Conservation (phyloP, 2,797 vertebrate genomes). For the Xerus rutilus region DNA sequence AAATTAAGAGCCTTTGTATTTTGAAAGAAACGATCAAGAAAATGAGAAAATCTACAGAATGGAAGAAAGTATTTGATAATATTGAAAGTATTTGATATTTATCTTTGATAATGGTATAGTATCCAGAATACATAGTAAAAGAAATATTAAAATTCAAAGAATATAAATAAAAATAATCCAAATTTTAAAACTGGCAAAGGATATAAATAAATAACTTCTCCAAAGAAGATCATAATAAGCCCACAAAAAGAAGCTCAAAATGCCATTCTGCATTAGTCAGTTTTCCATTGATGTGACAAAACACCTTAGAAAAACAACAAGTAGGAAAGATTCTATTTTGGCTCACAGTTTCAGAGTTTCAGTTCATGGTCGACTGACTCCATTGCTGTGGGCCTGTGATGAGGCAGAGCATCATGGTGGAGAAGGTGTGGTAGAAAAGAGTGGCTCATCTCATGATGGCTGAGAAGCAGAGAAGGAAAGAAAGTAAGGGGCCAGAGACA, state of each 20-base stretch:
- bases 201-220: neutral
- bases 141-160: neutral
- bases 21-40: neutral
- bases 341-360: neutral
- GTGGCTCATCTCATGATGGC: neutral
- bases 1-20: neutral
- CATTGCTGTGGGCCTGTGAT: neutral
- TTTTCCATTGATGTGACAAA: neutral
- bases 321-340: neutral
- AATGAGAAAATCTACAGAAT: neutral
- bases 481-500: neutral
- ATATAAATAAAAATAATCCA: neutral
- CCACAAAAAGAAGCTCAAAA: neutral
- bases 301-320: neutral
- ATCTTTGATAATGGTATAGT: neutral
- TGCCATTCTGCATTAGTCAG: neutral
- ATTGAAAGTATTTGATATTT: too few relatives aligned
- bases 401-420: neutral
- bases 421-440: neutral
- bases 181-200: neutral
- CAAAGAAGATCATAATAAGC: neutral
- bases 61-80: conserved; percentile 4
- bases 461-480: neutral
- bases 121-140: neutral
- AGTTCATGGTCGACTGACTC: too few relatives aligned